Evolutionary conservation across 1,140 invertebrate species (phyloP), one percentile per base, ranked within the genome.

Genomic region (Habropoda laboriosa): DNA sequence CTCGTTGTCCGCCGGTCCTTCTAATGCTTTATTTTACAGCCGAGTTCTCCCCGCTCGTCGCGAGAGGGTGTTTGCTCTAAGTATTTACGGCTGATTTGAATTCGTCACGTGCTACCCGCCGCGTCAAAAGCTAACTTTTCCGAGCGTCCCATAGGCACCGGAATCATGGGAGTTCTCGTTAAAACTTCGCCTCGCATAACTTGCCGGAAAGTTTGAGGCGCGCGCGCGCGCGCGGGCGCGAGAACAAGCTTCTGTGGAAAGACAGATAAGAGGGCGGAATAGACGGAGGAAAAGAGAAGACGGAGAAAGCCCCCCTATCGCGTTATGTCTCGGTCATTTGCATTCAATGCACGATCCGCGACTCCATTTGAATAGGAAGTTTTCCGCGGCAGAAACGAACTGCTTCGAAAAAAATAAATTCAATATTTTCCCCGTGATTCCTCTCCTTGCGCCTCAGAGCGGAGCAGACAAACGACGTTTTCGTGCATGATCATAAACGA

Each of bases 51-150:
- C 45, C 32, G 18, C 55, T 47, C 49, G 42, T 42, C 68, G 53
- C 68, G 60, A n/a, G n/a, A n/a, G 81, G 80, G 80, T 90, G 87
- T 90, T 90, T 90, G 88, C 79, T 79, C 77, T 86, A 85, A 85
- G 85, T 89, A 87, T 89, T 90, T 90, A 89, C 86, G 77, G 82
- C 88, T 89, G 87, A 89, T 90, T 90, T 88, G 88, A 89, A 90
- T 89, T 90, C 86, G 88, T 78, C 83, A 82, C 83, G 82, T 81
- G 88, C 84, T 83, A 85, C 73, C 83, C 49, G 61, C 55, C 80
- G 67, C 80, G 82, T 83, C 83, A 86, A 85, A 86, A 85, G 82
- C 81, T 80, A 87, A 87, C 86, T 86, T 88, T 85, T 82, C 79
- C 47, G 53, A 55, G 71, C 70, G 55, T 75, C 78, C 78, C 58